phyloP scores from a whole-genome alignment of 1,140 invertebrate genomes.

The Leptoteleia sp. region DNA sequence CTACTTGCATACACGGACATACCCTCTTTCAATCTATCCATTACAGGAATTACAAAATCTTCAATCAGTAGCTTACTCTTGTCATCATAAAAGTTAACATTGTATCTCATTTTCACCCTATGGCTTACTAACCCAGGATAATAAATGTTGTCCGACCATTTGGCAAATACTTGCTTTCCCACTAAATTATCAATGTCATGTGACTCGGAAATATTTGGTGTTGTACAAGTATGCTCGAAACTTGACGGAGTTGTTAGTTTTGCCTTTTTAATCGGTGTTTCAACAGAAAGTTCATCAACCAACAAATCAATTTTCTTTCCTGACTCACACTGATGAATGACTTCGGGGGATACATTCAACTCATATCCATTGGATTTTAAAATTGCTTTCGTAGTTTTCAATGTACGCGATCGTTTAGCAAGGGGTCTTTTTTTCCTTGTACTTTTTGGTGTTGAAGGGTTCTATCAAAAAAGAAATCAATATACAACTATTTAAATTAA shows the following conservation, averaged over 20 bases:
- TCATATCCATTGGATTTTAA: slow-evolving; percentile 55
- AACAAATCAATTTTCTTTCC: slow-evolving; percentile 10
- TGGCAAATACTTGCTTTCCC: slow-evolving; percentile 83
- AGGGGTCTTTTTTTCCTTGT: slow-evolving; percentile 44
- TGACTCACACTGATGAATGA: neutral
- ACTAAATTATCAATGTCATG: slow-evolving; percentile 65
- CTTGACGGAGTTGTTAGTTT: slow-evolving; percentile 5
- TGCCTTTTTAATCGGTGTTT: slow-evolving; percentile 5
- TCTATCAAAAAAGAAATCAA: slow-evolving; percentile 26
- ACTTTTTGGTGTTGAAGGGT: slow-evolving; percentile 54
- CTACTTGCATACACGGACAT: slow-evolving; percentile 73
- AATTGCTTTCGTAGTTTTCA: slow-evolving; percentile 38
- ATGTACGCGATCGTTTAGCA: slow-evolving; percentile 26
- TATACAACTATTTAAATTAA: too few relatives aligned
- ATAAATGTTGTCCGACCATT: slow-evolving; percentile 85
- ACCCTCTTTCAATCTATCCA: slow-evolving; percentile 64
- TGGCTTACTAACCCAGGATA: slow-evolving; percentile 83
- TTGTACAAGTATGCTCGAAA: slow-evolving; percentile 8
- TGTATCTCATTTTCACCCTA: slow-evolving; percentile 82
- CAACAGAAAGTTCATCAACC: neutral
- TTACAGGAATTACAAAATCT: slow-evolving; percentile 82
- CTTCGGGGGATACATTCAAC: slow-evolving; percentile 12
- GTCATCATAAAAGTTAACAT: slow-evolving; percentile 83
- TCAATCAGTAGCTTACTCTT: slow-evolving; percentile 82
- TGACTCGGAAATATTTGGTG: slow-evolving; percentile 9